Percentiles rank a stretch among this genome's conserved stretches.
Conservation (phyloP, 1,140 invertebrate genomes). For the Pinna nobilis region DNA sequence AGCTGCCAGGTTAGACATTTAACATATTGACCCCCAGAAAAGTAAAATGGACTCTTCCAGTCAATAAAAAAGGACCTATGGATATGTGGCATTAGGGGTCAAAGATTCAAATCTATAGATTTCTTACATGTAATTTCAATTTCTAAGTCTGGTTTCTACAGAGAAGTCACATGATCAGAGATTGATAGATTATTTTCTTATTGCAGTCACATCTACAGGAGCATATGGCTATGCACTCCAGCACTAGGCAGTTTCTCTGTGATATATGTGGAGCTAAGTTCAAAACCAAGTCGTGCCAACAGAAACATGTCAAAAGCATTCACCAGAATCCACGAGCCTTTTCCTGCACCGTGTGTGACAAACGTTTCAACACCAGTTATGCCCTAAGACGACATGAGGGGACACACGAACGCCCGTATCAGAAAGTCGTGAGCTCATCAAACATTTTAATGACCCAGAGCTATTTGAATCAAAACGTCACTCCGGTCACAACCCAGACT, state of each 20-base stretch:
- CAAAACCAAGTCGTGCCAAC: constrained; percentile 75
- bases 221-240: constrained; percentile 72
- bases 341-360: constrained; percentile 69
- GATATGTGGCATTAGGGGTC: neutral
- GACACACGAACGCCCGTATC: constrained; percentile 59
- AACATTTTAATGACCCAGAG: neutral
- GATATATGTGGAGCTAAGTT: constrained; percentile 77
- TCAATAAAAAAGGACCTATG: neutral
- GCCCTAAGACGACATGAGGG: constrained; percentile 72
- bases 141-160: neutral
- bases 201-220: constrained; percentile 67
- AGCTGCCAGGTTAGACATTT: neutral
- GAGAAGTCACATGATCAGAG: too few relatives aligned
- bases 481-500: neutral
- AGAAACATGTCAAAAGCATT: constrained; percentile 75
- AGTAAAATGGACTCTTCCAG: neutral
- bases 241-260: constrained; percentile 73
- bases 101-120: neutral
- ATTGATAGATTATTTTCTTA: constrained; percentile 13
- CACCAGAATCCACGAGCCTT: constrained; percentile 74
- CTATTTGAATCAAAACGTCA: constrained; percentile 6
- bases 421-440: neutral
- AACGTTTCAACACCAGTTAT: constrained; percentile 76
- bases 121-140: neutral
- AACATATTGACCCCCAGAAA: neutral